phyloP scores from a whole-genome alignment of 1,140 invertebrate species.

The Eueides isabella region DNA sequence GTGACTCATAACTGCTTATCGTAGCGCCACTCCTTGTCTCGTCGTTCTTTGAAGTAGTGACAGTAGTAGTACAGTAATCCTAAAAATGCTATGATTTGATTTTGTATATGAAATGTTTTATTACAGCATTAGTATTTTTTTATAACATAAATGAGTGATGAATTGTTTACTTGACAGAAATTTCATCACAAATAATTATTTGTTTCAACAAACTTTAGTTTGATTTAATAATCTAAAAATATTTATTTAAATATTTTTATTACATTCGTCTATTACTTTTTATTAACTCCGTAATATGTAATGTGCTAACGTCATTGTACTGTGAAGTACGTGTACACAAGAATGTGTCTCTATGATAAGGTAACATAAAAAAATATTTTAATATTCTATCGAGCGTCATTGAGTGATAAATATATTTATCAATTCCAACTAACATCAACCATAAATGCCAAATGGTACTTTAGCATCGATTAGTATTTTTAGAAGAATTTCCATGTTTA shows the following conservation, averaged over 20 bases:
- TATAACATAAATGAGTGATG: no score
- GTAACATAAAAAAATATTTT: not conserved
- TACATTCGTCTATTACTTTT: not conserved
- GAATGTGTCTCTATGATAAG: slow-evolving; percentile 14
- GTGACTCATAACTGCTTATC: slow-evolving; percentile 51
- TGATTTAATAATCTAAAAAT: no score
- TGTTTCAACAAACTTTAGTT: no score
- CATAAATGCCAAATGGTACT: not conserved
- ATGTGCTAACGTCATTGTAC: slow-evolving; percentile 3
- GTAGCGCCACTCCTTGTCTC: slow-evolving; percentile 56
- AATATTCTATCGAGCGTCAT: not conserved
- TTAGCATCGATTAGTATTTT: not conserved
- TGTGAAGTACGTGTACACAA: slow-evolving; percentile 14
- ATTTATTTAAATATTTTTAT: not conserved
- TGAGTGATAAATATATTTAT: not conserved
- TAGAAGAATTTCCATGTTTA: not conserved
- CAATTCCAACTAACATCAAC: not conserved
- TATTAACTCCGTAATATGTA: not conserved
- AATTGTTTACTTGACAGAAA: no score
- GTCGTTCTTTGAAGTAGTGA: slow-evolving; percentile 41
- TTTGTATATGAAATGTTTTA: not conserved
- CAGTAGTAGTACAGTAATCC: slow-evolving; percentile 14
- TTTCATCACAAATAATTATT: no score
- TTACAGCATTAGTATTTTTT: no score
- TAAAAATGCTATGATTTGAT: not conserved